Evolutionary conservation across 1,140 invertebrate species (phyloP), one percentile per base, ranked within the genome.

Genomic region (Drosophila kohkoa): DNA sequence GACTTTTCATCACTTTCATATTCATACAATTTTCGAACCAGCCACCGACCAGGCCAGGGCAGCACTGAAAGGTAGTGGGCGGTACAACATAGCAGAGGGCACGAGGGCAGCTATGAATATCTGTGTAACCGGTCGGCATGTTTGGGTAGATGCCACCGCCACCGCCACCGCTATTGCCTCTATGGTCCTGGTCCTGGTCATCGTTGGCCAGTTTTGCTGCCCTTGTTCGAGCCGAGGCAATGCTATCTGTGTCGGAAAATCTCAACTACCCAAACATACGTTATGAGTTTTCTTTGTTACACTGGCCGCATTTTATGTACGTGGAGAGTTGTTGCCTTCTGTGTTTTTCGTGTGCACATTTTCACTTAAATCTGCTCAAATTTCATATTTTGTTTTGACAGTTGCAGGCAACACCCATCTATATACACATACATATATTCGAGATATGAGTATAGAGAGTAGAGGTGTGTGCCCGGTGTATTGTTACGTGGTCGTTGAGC

Each of bases 1-100:
- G 82, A 82, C 80, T 90, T 90, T 90, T 80, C 87, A 90, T 90
- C 87, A 88, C 77, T 85, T 80, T 90, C 82, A 82, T 90, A 90
- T 89, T 89, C 86, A 90, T 82, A 87, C 82, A 80, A 75, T 82
- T 80, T 87, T 89, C 85, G 81, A 77, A 75, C 38, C 52, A 43
- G 49, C n/a, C 46, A 41, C 38, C 7, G 58, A 25, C 20, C 20
- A 25, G 20, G 20, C 20, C 20, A 25, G 20, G 20, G 3, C 20
- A 70, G 51, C 55, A 49, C 20, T 38, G 60, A 16, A 13, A 30
- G 10, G 5, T 3, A 20, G 28, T 13, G 11, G 38, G 11, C 2
- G 13, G 30, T 13, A 15, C 11, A 2, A 2, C 20, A 25, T 2
- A 11, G 55, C 35, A 10, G 7, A 32, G 35, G 35, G 35, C 35